Conservation (phyloP, 2,797 vertebrate species). For the Gorsachius magnificus region DNA sequence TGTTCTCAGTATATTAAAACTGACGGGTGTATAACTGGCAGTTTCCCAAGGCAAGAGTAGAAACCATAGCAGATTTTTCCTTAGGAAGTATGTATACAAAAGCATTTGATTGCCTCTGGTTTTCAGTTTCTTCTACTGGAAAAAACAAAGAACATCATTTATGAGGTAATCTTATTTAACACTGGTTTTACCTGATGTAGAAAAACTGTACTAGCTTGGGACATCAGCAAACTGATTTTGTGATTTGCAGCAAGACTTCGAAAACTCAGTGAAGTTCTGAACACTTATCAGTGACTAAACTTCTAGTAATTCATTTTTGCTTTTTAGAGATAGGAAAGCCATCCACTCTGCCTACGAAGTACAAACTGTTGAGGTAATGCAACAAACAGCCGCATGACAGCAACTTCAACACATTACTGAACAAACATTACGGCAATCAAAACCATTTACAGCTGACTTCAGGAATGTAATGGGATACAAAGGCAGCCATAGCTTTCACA, state of each 20-base stretch:
- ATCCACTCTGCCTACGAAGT: neutral
- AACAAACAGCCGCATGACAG: neutral
- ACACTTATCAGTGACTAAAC: neutral
- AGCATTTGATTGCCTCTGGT: neutral
- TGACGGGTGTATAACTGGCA: neutral
- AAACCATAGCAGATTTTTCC: neutral
- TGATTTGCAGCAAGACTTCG: neutral
- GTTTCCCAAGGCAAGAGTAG: neutral
- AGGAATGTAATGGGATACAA: neutral
- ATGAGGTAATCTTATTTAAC: neutral
- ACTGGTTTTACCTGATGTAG: neutral
- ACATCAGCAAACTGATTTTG: neutral
- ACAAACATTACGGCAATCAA: slow-evolving; percentile 5
- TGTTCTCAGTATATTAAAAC: neutral
- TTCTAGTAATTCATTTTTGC: neutral
- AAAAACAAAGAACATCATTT: neutral
- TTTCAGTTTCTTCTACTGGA: neutral
- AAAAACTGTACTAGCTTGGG: neutral
- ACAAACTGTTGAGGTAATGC: slow-evolving; percentile 8
- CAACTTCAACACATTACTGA: neutral
- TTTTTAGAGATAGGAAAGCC: neutral
- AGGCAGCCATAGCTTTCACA: neutral
- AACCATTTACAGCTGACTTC: slow-evolving; percentile 31
- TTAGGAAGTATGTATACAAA: neutral
- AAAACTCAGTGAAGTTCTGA: neutral